Evolutionary conservation across 2,888 invertebrate species (phyloP), one percentile per base, ranked within the genome.

Genomic region (Xestobium rufovillosum): DNA sequence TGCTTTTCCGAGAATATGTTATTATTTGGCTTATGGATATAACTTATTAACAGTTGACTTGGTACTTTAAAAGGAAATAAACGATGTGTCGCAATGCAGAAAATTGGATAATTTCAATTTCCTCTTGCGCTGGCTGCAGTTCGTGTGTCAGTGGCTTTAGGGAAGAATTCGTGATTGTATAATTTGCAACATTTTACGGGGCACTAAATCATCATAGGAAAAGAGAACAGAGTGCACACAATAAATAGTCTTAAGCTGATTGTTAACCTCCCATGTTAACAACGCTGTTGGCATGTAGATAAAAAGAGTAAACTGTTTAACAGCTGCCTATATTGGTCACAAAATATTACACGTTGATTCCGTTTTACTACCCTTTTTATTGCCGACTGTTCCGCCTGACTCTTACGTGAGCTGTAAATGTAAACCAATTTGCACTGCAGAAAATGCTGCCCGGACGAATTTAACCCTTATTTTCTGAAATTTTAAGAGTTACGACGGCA

Each of bases 241-340:
- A 49, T n/a, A n/a, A 39, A 42, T 45, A 43, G 44, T 47, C 45
- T 51, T 44, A 44, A 39, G 45, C 41, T 43, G 46, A 50, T 47
- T 51, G 51, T 52, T 51, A 52, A 54, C 49, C 47, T 53, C 44
- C 47, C 45, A 36, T 52, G 52, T 52, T 53, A 57, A 57, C 51
- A 53, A 52, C 53, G 52, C 57, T 59, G 61, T 53, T 56, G 50
- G 55, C 50, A 49, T 50, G 53, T 46, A 57, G 59, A 60, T 53
- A 55, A 61, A 60, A 59, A 53, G 57, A 54, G 54, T 56, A 56
- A 59, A 56, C 53, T 52, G 54, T 54, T 59, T 57, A 56, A 59
- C 57, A 54, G 53, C 57, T 55, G 50, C 49, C 50, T 57, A 53
- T 56, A 55, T 57, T 56, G 57, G 57, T 55, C 52, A 55, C 57